Percentiles rank a stretch among this genome's conserved stretches.
These are phyloP conservation scores for Chloromyia formosa DNA, from an alignment of 2,888 invertebrate genomes.

Conservation along the genomic window DNA sequence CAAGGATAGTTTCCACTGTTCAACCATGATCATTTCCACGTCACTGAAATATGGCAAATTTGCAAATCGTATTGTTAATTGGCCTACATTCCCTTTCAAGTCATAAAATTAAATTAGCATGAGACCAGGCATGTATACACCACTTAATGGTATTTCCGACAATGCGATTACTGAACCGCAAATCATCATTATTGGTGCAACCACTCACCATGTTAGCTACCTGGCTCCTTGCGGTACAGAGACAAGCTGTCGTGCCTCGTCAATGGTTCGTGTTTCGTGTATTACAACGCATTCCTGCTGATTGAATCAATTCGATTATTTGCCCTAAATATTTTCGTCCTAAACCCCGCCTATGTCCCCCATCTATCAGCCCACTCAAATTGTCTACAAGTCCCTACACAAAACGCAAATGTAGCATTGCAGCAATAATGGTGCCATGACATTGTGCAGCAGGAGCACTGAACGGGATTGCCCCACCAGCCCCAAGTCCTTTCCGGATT, in stretches of 20 bases:
- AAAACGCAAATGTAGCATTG: conserved; percentile 35
- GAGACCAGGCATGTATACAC: conserved; percentile 6
- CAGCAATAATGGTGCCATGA: conserved; percentile 31
- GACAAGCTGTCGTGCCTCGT: not conserved
- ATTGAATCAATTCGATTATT: conserved; percentile 40
- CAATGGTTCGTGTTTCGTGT: not conserved
- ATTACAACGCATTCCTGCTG: conserved; percentile 4
- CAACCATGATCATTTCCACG: too few species aligned
- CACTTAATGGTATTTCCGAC: conserved; percentile 11
- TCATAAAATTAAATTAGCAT: conserved; percentile 31
- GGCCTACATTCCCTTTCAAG: conserved; percentile 15
- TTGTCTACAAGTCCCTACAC: conserved; percentile 8
- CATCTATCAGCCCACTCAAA: conserved; percentile 3
- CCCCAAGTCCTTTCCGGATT: not conserved
- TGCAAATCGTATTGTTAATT: not conserved
- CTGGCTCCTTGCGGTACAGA: not conserved
- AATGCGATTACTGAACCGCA: conserved; percentile 36
- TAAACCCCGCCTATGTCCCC: not conserved
- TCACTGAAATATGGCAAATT: too few species aligned
- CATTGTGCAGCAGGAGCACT: conserved; percentile 11
- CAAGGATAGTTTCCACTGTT: too few species aligned
- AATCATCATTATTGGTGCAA: conserved; percentile 37
- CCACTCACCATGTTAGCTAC: conserved; percentile 20
- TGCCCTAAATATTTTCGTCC: conserved; percentile 36
- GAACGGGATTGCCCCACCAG: not conserved